Base-by-base conservation (phyloP, 1,140 invertebrate genomes). In the Platyscapa corneri region DNA sequence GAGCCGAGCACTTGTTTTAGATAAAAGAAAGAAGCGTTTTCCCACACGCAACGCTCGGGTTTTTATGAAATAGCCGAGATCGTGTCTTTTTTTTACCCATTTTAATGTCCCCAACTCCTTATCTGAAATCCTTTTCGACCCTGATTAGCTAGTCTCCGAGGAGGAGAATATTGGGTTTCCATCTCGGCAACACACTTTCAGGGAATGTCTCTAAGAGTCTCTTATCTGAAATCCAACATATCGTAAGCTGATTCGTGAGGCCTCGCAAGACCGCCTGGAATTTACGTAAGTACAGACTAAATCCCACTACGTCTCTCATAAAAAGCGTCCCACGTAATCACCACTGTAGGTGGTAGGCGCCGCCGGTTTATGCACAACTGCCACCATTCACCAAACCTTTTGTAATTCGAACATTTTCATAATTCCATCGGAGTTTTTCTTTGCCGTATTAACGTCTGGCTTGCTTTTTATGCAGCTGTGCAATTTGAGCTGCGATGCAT, bases 91-190 rank as follows among this genome's bases (percentile, higher is more conserved):
- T 16, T 64, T 60, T 34, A 37, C 27, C 39, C 39, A 37, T 82
- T 82, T 77, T 82, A 70, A 82, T 67, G 67, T 64, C 39, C 20
- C 10, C 27, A 34, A 27, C 34, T 32, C 12, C 72, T 83, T 83
- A 83, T 83, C 81, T 83, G 12, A 60, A 83, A 75, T 83, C 81
- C 81, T 56, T 74, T 83, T 53, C 39, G 81, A 72, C 34, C 53
- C 72, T 75, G 72, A 83, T 83, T 83, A 83, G 81, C 72, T 72
- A 74, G 65, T 82, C 67, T n/a, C 32, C 23, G n/a, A 23, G 75
- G 5, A 56, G 23, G 46, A 1, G 46, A 56, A 77, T 49, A 77
- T 77, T 49, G 30, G 75, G 75, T 77, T 77, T 77, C 75, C 46
- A 34, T 10, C 18, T 65, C 34, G 8, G 53, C 65, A 23, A 42